phyloP scores from a whole-genome alignment of 37 sponge, comb jelly and placozoan species.

The Lycopodina hypogea region DNA sequence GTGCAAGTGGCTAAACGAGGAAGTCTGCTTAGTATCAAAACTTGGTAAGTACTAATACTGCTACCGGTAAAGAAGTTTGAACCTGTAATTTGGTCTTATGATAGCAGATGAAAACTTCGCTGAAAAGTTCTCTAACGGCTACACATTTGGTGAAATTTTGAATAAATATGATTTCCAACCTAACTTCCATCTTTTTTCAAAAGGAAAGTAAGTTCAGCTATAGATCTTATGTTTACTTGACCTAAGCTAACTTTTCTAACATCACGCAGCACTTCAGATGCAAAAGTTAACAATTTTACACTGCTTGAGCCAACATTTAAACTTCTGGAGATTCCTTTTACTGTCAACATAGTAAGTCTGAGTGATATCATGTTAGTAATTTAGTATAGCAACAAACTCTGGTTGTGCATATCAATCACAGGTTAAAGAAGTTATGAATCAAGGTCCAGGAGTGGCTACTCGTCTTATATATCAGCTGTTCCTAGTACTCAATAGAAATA shows the following conservation, averaged over 20 bases:
- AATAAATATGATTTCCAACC: constrained; percentile 76
- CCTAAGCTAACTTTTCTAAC: neutral
- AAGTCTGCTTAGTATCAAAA: constrained; percentile 42
- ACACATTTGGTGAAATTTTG: constrained; percentile 81
- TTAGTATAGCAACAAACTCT: neutral
- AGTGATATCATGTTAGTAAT: neutral
- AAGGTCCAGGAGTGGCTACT: constrained; percentile 77
- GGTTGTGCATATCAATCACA: too few species aligned
- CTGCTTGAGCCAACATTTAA: constrained; percentile 78
- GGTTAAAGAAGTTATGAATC: constrained; percentile 82
- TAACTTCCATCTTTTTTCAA: constrained; percentile 61
- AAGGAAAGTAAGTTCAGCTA: constrained; percentile 47
- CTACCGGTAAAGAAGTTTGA: neutral
- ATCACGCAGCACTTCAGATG: constrained; percentile 68
- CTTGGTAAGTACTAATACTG: constrained; percentile 64
- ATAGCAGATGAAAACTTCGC: constrained; percentile 54
- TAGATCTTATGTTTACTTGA: too few species aligned
- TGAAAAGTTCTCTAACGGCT: constrained; percentile 78
- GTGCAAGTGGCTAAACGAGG: constrained; percentile 92
- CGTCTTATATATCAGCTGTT: constrained; percentile 83
- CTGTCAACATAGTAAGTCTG: constrained; percentile 68
- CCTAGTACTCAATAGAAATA: constrained; percentile 80
- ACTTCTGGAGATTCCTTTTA: constrained; percentile 85
- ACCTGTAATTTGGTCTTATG: neutral
- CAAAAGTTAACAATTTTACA: constrained; percentile 93